These are phyloP conservation scores for Chouioia cunea DNA, from an alignment of 2,888 invertebrate species.

Conservation along the genomic window DNA sequence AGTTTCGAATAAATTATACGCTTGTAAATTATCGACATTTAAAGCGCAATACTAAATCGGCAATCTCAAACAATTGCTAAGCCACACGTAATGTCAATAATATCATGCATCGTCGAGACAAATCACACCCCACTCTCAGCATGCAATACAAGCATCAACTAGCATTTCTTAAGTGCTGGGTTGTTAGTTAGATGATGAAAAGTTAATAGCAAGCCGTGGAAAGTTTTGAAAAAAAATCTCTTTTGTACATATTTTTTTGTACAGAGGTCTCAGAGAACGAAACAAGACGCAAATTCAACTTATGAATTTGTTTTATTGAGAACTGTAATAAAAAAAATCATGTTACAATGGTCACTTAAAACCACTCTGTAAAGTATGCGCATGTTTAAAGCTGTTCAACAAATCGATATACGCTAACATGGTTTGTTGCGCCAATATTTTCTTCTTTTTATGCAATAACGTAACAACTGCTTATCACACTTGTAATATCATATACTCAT, in stretches of 20 bases:
- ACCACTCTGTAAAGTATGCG: conserved; percentile 13
- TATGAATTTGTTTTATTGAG: conserved; percentile 44
- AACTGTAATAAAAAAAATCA: conserved; percentile 22
- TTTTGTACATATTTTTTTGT: not conserved
- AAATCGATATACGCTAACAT: conserved; percentile 7
- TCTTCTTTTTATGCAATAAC: not conserved
- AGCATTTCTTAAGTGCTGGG: conserved; percentile 48
- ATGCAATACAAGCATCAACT: conserved; percentile 36
- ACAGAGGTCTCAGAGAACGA: conserved; percentile 32
- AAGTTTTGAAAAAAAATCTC: conserved; percentile 43
- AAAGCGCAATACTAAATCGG: not conserved
- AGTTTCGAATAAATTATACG: no score
- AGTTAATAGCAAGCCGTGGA: conserved; percentile 64
- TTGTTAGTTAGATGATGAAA: conserved; percentile 61
- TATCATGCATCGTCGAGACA: conserved; percentile 19
- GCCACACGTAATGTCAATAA: no score
- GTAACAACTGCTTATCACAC: not conserved
- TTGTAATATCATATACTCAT: conserved; percentile 18
- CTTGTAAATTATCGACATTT: not conserved
- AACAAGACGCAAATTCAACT: conserved; percentile 41
- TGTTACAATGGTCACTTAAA: conserved; percentile 28
- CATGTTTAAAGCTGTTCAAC: conserved; percentile 7
- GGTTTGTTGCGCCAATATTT: conserved; percentile 1
- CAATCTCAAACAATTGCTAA: no score
- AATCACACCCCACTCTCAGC: conserved; percentile 21